These are phyloP conservation scores for Microhierax caerulescens DNA, from an alignment of 2,797 vertebrate genomes.

Conservation along the genomic window DNA sequence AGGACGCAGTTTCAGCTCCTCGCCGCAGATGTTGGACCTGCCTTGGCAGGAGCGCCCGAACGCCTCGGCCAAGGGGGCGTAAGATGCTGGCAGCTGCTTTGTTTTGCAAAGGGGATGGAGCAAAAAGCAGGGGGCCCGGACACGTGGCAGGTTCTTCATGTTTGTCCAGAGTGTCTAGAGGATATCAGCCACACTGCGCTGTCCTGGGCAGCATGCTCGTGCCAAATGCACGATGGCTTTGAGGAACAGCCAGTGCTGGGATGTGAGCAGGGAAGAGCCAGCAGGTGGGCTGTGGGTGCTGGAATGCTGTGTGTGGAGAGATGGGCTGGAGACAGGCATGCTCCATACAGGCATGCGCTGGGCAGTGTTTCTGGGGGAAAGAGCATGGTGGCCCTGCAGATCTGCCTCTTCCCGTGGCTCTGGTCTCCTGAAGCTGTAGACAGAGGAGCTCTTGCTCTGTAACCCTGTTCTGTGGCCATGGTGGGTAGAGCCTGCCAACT, in stretches of 20 bases:
- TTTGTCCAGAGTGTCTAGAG: neutral
- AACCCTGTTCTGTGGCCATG: neutral
- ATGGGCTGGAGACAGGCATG: neutral
- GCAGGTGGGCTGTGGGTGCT: neutral
- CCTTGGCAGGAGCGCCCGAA: neutral
- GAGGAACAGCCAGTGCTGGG: neutral
- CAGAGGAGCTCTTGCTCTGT: neutral
- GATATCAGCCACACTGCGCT: neutral
- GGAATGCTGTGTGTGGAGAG: neutral
- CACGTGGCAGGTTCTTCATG: accelerated
- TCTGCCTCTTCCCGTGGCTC: neutral
- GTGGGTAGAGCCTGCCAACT: neutral
- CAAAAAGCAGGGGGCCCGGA: neutral
- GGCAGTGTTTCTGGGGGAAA: neutral
- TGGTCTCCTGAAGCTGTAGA: neutral
- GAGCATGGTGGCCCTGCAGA: neutral
- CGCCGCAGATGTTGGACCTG: neutral
- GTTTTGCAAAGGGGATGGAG: neutral
- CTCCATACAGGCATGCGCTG: accelerated
- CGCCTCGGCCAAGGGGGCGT: neutral
- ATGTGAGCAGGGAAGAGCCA: neutral
- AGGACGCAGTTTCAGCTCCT: neutral
- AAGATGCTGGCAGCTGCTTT: neutral
- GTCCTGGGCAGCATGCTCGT: neutral
- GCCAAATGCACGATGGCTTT: neutral